Percentiles rank a stretch among this genome's conserved stretches.
phyloP scores from a whole-genome alignment of 1,140 invertebrate species.

The Aradophagus sp. region DNA sequence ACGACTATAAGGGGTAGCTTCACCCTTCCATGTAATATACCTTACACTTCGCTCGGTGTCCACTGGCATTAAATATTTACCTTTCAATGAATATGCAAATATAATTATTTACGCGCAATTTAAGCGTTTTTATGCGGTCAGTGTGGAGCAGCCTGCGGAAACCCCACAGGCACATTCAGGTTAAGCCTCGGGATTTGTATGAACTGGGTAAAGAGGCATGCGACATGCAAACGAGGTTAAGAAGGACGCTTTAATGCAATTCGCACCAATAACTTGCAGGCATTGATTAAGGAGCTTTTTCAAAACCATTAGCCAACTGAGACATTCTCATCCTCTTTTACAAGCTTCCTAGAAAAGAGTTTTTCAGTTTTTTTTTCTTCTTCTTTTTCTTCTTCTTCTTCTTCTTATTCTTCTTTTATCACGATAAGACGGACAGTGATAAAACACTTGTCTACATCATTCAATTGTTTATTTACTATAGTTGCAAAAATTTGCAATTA shows the following conservation, averaged over 20 bases:
- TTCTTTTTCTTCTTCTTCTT: conserved; percentile 13
- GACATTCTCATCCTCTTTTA: too few relatives aligned
- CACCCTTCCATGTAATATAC: conserved; percentile 61
- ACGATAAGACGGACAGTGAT: too few relatives aligned
- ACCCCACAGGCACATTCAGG: conserved; percentile 50
- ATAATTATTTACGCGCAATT: conserved; percentile 76
- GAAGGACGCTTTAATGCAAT: conserved; percentile 34
- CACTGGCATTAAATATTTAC: conserved; percentile 74
- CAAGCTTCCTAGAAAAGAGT: too few relatives aligned
- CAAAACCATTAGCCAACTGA: too few relatives aligned
- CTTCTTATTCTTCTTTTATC: too few relatives aligned
- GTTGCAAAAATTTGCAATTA: too few relatives aligned
- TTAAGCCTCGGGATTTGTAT: conserved; percentile 35
- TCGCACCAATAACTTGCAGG: conserved; percentile 9
- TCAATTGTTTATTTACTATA: too few relatives aligned
- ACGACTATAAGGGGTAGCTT: conserved; percentile 53
- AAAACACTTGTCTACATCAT: too few relatives aligned
- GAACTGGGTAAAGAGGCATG: conserved; percentile 52
- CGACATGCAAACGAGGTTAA: conserved; percentile 50
- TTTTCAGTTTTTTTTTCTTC: too few relatives aligned
- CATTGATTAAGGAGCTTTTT: not conserved
- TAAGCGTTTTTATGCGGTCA: conserved; percentile 71
- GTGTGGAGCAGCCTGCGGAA: conserved; percentile 43
- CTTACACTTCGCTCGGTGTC: conserved; percentile 68
- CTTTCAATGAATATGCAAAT: conserved; percentile 76